phyloP scores from a whole-genome alignment of 92 coral and sea anemone species.

The Palythoa heliodiscus region DNA sequence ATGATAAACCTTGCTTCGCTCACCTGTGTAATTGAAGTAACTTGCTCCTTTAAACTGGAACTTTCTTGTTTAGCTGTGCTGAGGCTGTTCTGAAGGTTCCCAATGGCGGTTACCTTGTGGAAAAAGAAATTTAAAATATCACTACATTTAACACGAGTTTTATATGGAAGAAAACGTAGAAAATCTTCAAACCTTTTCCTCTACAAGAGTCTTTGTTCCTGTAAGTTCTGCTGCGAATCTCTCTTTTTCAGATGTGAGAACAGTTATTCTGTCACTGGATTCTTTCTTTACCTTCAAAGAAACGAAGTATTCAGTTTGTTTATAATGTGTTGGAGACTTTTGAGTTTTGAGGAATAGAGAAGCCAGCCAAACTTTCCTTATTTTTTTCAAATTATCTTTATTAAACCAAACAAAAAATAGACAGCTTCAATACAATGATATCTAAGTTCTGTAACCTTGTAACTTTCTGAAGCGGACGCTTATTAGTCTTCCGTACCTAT shows the following conservation, averaged over 20 bases:
- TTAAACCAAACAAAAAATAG: too few relatives aligned
- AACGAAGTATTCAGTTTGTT: background rate
- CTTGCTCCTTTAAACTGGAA: conserved; percentile 21
- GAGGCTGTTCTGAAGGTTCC: conserved; percentile 34
- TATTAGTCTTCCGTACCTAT: too few relatives aligned
- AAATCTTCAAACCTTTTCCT: conserved; percentile 67
- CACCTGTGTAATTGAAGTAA: conserved; percentile 19
- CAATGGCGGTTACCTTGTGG: conserved; percentile 17
- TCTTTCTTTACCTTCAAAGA: conserved; percentile 30
- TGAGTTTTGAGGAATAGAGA: too few relatives aligned
- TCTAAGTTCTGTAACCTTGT: too few relatives aligned
- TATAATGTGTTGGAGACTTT: too few relatives aligned
- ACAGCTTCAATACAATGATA: too few relatives aligned
- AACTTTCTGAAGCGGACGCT: too few relatives aligned
- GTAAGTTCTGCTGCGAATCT: conserved; percentile 57
- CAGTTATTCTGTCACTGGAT: conserved; percentile 46
- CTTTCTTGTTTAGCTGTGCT: conserved; percentile 27
- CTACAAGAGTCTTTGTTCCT: conserved; percentile 61
- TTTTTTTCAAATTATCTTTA: too few relatives aligned
- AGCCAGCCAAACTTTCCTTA: too few relatives aligned
- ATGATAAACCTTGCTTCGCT: background rate
- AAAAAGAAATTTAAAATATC: background rate
- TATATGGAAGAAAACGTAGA: too few relatives aligned
- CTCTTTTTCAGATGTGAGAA: conserved; percentile 68
- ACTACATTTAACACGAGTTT: too few relatives aligned